phyloP scores from a whole-genome alignment of 1,140 invertebrate species.

The Cyclargus thomasi region DNA sequence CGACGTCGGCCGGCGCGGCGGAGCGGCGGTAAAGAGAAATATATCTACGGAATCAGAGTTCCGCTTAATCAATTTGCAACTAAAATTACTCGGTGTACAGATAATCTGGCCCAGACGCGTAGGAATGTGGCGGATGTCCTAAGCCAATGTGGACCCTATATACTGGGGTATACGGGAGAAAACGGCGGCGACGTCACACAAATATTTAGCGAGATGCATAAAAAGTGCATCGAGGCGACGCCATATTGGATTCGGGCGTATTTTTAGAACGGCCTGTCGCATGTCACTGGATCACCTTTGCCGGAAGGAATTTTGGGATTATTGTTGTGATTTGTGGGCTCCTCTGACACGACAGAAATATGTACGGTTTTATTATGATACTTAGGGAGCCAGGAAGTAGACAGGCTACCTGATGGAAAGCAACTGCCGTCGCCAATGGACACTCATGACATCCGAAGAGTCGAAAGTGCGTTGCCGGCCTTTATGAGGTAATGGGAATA shows the following conservation, averaged over 20 bases:
- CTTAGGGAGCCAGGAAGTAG: too few species aligned
- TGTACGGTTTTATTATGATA: too few species aligned
- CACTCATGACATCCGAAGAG: too few species aligned
- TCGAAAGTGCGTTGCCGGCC: too few species aligned
- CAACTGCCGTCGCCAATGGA: too few species aligned
- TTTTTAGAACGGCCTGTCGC: conserved; percentile 62
- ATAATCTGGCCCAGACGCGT: conserved; percentile 40
- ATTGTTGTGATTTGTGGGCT: background rate
- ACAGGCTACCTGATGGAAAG: too few species aligned
- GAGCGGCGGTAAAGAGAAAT: conserved; percentile 36
- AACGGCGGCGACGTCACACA: conserved; percentile 21
- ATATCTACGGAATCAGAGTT: conserved; percentile 41
- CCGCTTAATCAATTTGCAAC: conserved; percentile 46
- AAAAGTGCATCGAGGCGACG: conserved; percentile 57
- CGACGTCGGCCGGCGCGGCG: conserved; percentile 15
- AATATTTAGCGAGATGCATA: conserved; percentile 54
- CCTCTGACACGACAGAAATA: background rate
- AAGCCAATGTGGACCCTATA: conserved; percentile 23
- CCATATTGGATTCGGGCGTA: conserved; percentile 41
- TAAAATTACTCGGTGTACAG: conserved; percentile 37
- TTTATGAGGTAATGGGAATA: too few species aligned
- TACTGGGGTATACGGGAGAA: background rate
- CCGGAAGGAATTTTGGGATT: conserved; percentile 27
- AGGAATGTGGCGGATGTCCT: conserved; percentile 32
- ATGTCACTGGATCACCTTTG: conserved; percentile 44